A percentile compares a stretch with the other conserved stretches of the same genome.
Evolutionary conservation across 2,888 invertebrate species (phyloP).

Genomic region (Mesodorylaimus sp.): DNA sequence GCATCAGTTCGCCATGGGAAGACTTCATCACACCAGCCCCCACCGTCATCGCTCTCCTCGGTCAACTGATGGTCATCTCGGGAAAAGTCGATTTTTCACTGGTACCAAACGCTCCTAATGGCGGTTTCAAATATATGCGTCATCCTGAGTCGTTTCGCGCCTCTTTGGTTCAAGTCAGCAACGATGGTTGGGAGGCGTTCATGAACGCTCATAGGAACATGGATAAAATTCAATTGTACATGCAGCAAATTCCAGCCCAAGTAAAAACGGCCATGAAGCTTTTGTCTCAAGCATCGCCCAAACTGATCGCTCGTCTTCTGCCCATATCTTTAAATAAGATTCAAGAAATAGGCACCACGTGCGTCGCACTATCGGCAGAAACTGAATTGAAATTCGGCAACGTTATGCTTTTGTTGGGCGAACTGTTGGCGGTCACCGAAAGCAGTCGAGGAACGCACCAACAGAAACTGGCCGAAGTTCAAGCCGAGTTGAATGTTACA

Average conservation of each 20-base stretch:
- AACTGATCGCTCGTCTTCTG: neutral
- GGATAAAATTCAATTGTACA: slow-evolving; percentile 1
- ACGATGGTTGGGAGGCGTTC: slow-evolving; percentile 7
- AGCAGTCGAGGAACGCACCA: too few species aligned
- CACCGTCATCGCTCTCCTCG: neutral
- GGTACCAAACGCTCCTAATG: neutral
- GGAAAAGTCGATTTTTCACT: neutral
- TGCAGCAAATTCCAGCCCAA: neutral
- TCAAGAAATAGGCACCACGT: neutral
- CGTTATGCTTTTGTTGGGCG: neutral
- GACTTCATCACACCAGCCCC: neutral
- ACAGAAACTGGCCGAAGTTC: too few species aligned
- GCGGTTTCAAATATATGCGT: neutral
- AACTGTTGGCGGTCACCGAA: neutral
- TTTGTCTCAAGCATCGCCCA: neutral
- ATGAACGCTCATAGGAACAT: neutral
- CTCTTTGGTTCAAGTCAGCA: neutral
- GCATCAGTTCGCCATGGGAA: neutral
- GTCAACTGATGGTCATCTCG: neutral
- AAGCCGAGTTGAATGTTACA: neutral
- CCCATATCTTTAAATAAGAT: neutral
- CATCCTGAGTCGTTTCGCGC: neutral
- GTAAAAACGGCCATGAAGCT: neutral
- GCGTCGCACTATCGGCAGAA: neutral
- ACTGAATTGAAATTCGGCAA: neutral